These are phyloP conservation scores for Ceratotherium simum DNA, from an alignment of 2,113 vertebrate genomes.

Conservation along the genomic window DNA sequence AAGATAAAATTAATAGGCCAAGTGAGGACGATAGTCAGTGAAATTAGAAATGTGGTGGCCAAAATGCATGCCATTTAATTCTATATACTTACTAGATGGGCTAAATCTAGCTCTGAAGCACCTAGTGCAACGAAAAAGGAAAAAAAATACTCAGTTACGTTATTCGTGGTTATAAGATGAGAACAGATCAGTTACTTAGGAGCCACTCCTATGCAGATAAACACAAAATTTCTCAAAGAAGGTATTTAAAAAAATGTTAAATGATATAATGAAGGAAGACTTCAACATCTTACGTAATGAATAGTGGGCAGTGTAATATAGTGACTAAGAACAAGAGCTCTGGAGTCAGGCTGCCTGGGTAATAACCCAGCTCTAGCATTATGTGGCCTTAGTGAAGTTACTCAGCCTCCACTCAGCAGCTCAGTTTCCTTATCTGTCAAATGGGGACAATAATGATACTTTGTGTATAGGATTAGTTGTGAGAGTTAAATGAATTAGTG, in stretches of 20 bases:
- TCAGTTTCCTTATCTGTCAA: neutral
- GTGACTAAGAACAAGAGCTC: neutral
- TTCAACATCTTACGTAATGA: neutral
- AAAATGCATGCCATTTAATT: neutral
- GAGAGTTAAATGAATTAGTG: neutral
- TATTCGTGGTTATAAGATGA: neutral
- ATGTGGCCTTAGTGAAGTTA: neutral
- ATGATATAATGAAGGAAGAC: neutral
- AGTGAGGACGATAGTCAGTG: neutral
- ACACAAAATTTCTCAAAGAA: neutral
- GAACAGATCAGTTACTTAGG: neutral
- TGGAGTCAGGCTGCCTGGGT: neutral
- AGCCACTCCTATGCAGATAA: neutral
- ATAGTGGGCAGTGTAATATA: neutral
- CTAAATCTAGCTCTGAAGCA: neutral
- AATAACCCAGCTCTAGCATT: neutral
- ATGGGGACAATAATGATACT: neutral
- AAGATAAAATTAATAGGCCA: neutral
- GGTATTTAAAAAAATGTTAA: slow-evolving; percentile 3
- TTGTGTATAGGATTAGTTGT: slow-evolving; percentile 1
- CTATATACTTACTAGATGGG: neutral
- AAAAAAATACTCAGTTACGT: neutral
- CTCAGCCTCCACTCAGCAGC: neutral
- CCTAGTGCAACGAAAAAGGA: neutral
- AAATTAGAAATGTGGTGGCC: neutral